A percentile compares a stretch with the other conserved stretches of the same genome.
Conservation (phyloP, 2,797 vertebrate genomes). For the Tolypeutes matacus region DNA sequence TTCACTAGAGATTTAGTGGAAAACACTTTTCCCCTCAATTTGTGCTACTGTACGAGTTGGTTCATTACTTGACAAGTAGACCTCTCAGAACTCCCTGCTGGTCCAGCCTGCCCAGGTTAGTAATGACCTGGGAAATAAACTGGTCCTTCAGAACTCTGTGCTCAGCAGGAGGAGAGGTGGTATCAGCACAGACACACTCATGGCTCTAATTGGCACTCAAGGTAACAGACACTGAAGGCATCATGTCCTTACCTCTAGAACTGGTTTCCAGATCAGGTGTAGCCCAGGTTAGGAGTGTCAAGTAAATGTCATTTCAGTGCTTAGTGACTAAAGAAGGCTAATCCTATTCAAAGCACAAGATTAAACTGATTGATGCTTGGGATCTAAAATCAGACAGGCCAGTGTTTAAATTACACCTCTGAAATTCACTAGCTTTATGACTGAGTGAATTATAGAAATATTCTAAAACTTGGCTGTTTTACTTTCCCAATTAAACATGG, state of each 20-base stretch:
- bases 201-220: constrained; percentile 11
- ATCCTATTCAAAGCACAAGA: neutral
- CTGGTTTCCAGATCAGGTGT: neutral
- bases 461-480: neutral
- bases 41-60: neutral
- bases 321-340: neutral
- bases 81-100: neutral
- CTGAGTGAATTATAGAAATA: neutral
- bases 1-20: neutral
- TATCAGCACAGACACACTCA: neutral
- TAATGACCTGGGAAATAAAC: constrained; percentile 48
- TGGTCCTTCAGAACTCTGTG: neutral
- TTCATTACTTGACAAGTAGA: constrained; percentile 37
- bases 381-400: neutral
- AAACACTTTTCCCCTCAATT: neutral
- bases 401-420: neutral
- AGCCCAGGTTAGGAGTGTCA: neutral
- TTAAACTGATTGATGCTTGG: neutral
- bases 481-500: neutral
- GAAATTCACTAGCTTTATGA: neutral
- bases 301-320: neutral
- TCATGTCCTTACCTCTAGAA: neutral
- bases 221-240: neutral
- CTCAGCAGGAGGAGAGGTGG: neutral
- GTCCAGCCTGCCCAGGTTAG: neutral